A percentile compares a stretch with the other conserved stretches of the same genome.
Evolutionary conservation across 2,797 vertebrate genomes (phyloP).

Genomic region (Danio jaintianensis): DNA sequence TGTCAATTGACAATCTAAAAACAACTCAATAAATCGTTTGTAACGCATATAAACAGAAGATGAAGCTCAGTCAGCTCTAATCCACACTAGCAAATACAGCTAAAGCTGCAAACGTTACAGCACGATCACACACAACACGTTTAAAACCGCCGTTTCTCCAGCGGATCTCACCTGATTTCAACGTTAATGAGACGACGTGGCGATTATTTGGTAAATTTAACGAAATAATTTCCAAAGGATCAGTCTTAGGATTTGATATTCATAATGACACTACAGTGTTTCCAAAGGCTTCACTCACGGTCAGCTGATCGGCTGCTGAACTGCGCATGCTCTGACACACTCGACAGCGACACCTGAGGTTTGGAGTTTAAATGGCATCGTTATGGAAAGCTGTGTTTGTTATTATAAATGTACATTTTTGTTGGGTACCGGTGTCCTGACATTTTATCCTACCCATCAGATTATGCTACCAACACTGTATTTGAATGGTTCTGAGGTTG

Average conservation of each 20-base stretch:
- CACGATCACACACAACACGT: not conserved
- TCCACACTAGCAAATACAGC: slow-evolving; percentile 28
- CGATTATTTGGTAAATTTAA: not conserved
- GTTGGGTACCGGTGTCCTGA: no score
- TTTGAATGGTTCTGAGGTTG: no score
- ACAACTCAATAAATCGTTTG: not conserved
- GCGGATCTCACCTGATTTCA: slow-evolving; percentile 45
- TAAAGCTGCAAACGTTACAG: slow-evolving; percentile 28
- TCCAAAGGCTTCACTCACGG: slow-evolving; percentile 73
- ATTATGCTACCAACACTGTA: no score
- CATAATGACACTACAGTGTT: slow-evolving; percentile 74
- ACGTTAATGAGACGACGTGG: slow-evolving; percentile 22
- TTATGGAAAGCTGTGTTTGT: no score
- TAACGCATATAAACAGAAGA: not conserved
- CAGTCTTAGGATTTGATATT: slow-evolving; percentile 63
- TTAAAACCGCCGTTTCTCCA: not conserved
- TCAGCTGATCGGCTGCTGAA: slow-evolving; percentile 76
- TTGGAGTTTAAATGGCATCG: not conserved
- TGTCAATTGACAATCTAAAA: not conserved
- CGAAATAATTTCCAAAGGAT: slow-evolving; percentile 12
- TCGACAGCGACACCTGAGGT: not conserved
- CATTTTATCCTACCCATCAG: no score
- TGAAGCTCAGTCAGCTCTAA: not conserved
- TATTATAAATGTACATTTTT: no score
- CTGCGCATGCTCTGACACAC: not conserved